Conservation (phyloP, 2,797 vertebrate genomes). For the Mycteria americana region DNA sequence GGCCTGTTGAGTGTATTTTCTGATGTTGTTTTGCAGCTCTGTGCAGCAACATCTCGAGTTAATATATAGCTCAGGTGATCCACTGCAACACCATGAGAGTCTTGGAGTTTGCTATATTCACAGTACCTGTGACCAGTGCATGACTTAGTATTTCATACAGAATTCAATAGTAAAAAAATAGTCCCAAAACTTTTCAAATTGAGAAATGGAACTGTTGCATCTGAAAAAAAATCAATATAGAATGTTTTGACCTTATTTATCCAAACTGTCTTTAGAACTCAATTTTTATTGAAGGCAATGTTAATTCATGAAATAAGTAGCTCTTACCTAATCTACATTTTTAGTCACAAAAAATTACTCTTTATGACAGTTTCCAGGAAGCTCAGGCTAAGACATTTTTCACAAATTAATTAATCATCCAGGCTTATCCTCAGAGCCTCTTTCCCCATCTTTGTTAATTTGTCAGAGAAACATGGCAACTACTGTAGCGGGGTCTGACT, state of each 20-base stretch:
- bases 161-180: background rate
- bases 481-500: background rate
- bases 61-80: background rate
- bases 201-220: background rate
- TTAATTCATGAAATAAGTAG: background rate
- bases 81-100: background rate
- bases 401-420: conserved; percentile 1
- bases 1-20: background rate
- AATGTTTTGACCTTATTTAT: background rate
- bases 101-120: background rate
- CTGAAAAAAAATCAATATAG: rapidly evolving
- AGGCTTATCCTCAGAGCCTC: background rate
- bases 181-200: background rate
- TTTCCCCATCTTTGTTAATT: background rate
- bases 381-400: background rate
- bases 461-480: background rate
- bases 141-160: background rate
- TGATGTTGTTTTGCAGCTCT: background rate
- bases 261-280: background rate
- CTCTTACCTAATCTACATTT: background rate
- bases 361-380: background rate
- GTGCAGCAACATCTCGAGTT: background rate
- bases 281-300: background rate
- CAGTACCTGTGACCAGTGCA: background rate
- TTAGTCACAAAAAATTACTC: background rate